Conservation (phyloP, 1,140 invertebrate species). For the Eulimnadia texana region DNA sequence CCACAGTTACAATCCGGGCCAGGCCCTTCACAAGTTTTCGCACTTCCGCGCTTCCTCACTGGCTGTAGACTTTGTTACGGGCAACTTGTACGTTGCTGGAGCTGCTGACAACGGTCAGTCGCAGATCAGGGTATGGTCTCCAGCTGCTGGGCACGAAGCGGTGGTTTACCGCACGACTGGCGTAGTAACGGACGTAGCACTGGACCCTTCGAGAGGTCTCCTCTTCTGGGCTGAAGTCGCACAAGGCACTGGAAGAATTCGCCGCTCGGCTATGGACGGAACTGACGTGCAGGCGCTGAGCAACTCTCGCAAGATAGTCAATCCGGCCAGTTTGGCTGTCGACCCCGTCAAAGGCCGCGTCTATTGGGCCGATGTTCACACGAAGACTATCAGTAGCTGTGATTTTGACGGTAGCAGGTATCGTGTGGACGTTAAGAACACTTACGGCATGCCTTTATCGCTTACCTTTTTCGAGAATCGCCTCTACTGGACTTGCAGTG, state of each 20-base stretch:
- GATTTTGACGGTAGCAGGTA: slow-evolving; percentile 21
- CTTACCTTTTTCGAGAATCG: slow-evolving; percentile 6
- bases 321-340: slow-evolving; percentile 20
- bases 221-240: slow-evolving; percentile 6
- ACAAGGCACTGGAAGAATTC: not conserved
- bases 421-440: not conserved
- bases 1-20: not conserved
- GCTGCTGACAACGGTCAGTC: not conserved
- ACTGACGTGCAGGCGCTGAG: not conserved
- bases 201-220: not conserved
- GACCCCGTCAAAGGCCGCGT: slow-evolving; percentile 21
- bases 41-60: not conserved
- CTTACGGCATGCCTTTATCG: not conserved
- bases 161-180: not conserved
- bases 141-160: not conserved
- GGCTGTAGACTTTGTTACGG: not conserved
- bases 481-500: not conserved
- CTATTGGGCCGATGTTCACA: slow-evolving; percentile 23
- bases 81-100: not conserved
- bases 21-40: not conserved
- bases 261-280: slow-evolving; percentile 2
- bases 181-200: slow-evolving; percentile 5
- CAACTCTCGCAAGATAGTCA: slow-evolving; percentile 1
- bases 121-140: not conserved
- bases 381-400: slow-evolving; percentile 19